These are phyloP conservation scores for Tyria jacobaeae DNA, from an alignment of 2,888 invertebrate species.

Conservation along the genomic window DNA sequence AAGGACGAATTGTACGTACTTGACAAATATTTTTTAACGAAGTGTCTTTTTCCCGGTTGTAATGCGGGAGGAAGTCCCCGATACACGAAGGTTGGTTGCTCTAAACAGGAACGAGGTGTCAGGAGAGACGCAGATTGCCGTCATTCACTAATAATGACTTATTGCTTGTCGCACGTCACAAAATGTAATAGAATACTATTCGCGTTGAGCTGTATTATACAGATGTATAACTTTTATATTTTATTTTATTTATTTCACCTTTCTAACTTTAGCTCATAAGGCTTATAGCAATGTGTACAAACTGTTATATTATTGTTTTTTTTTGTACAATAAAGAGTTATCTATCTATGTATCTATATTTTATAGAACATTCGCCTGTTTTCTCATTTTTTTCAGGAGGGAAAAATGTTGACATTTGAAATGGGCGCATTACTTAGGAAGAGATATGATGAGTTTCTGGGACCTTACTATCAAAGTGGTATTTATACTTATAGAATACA, in stretches of 20 bases:
- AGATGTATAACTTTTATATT: no score
- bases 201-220: slow-evolving; percentile 28
- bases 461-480: slow-evolving; percentile 77
- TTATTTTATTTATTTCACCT: no score
- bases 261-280: no score
- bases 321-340: no score
- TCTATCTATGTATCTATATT: no score
- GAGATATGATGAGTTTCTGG: slow-evolving; percentile 83
- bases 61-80: slow-evolving; percentile 63
- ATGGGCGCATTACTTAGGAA: slow-evolving; percentile 86
- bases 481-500: slow-evolving; percentile 27
- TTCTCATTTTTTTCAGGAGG: slow-evolving; percentile 74
- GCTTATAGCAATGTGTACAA: no score
- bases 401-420: slow-evolving; percentile 85
- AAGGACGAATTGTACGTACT: slow-evolving; percentile 59
- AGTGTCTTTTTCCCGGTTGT: slow-evolving; percentile 72
- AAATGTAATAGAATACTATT: slow-evolving; percentile 53
- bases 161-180: slow-evolving; percentile 65
- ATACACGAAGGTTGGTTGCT: slow-evolving; percentile 71
- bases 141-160: slow-evolving; percentile 81
- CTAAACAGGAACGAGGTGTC: slow-evolving; percentile 76
- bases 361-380: no score
- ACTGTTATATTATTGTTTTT: no score
- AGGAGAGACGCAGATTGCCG: slow-evolving; percentile 67
- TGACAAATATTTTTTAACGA: slow-evolving; percentile 71